Percentiles rank a stretch among this genome's conserved stretches.
phyloP scores from a whole-genome alignment of 1,140 invertebrate genomes.

The Drosophila paulistorum region DNA sequence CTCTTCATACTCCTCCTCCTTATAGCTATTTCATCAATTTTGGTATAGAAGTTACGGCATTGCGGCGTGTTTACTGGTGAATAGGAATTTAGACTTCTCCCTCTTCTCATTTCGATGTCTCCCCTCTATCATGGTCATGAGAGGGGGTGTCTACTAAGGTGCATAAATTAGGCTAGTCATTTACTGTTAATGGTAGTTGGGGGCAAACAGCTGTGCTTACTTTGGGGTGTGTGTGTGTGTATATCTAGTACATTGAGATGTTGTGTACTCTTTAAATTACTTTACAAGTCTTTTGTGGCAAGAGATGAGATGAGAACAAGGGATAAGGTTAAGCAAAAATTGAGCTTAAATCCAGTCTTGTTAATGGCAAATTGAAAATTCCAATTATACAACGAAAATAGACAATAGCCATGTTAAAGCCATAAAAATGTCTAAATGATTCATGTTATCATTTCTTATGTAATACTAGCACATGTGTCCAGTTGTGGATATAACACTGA shows the following conservation, averaged over 20 bases:
- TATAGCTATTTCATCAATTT: slow-evolving; percentile 67
- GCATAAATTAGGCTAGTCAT: slow-evolving; percentile 76
- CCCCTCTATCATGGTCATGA: slow-evolving; percentile 4
- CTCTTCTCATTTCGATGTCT: not conserved
- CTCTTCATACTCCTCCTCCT: slow-evolving; percentile 10
- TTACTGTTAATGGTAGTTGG: slow-evolving; percentile 71
- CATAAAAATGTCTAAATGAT: slow-evolving; percentile 10
- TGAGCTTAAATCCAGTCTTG: not conserved
- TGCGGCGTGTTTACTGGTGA: slow-evolving; percentile 55
- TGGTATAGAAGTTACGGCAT: slow-evolving; percentile 67
- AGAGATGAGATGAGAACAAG: no score
- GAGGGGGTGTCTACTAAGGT: slow-evolving; percentile 35
- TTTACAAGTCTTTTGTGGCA: slow-evolving; percentile 44
- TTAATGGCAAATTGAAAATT: slow-evolving; percentile 13
- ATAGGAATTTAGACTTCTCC: slow-evolving; percentile 21
- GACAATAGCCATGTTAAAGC: not conserved
- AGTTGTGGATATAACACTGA: not conserved
- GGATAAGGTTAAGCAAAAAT: slow-evolving; percentile 5
- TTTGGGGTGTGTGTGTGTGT: slow-evolving; percentile 11
- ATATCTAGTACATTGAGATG: slow-evolving; percentile 28
- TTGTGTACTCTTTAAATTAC: slow-evolving; percentile 69
- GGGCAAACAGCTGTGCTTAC: slow-evolving; percentile 19
- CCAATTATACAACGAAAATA: not conserved
- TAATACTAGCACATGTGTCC: not conserved
- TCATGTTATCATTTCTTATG: not conserved